phyloP scores from a whole-genome alignment of 2,113 vertebrate species.

The Catharus bicknelli region DNA sequence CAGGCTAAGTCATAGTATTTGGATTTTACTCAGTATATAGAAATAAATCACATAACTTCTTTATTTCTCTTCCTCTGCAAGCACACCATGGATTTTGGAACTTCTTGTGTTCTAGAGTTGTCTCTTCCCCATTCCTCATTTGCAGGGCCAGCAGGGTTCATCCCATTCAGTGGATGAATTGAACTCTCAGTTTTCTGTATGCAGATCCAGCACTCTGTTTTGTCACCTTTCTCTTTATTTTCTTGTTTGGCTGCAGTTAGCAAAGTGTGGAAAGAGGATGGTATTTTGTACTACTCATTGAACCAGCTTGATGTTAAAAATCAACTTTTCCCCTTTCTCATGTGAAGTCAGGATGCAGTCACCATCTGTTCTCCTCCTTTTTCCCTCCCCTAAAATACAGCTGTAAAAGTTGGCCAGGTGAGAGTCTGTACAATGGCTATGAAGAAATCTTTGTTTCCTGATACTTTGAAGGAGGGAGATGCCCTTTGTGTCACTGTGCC shows the following conservation, averaged over 20 bases:
- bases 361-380: background rate
- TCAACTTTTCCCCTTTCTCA: background rate
- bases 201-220: background rate
- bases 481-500: background rate
- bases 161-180: background rate
- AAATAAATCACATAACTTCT: background rate
- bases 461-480: background rate
- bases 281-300: background rate
- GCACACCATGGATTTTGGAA: background rate
- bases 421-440: background rate
- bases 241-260: background rate
- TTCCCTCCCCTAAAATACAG: background rate
- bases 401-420: background rate
- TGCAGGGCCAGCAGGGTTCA: background rate
- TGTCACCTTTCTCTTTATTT: background rate
- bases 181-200: too few species aligned
- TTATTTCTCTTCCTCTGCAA: background rate
- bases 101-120: background rate
- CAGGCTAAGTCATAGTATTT: background rate
- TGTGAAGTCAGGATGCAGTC: background rate
- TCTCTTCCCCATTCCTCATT: background rate
- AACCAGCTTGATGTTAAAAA: background rate
- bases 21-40: background rate
- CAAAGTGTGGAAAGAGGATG: background rate
- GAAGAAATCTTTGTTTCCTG: background rate